Base-by-base conservation (phyloP, 2,113 vertebrate species). In the Felis chaus region DNA sequence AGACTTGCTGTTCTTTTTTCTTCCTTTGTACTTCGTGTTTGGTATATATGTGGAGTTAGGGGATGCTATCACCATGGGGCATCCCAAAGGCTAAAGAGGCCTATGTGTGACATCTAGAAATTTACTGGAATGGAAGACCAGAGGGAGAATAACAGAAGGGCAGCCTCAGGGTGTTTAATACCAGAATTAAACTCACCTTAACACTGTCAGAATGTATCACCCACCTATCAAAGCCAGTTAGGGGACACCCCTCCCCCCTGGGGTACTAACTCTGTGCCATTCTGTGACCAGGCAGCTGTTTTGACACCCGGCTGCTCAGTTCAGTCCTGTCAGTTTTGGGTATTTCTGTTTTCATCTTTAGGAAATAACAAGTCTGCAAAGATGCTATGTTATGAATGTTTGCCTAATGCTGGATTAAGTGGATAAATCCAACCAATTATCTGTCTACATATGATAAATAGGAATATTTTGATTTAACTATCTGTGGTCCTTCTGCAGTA, bases 341-440 rank as follows among this genome's bases (percentile, higher is more conserved):
- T 14, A 21, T 73, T 84, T 90, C 63, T 91, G 48, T 87, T 78
- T 95, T 89, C 76, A 63, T 57, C 31, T 84, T 88, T 78, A 63
- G 55, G 80, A 94, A 93, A 69, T 21, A 19, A 36, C 48, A 68
- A 1, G 36, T 45, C 29, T 71, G 57, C 23, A 41, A 53, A 4
- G n/a, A 82, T 73, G 10, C 29, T 36, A 12, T 36, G 18, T 61
- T 11, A 36, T 3, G 23, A 65, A 55, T 69, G 53, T 76, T 31
- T 41, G 29, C 10, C 39, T 53, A 2, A 21, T 9, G 16, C 57
- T 41, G 31, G 41, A n/a, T 2, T 10, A 23, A 29, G 7, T 11
- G 18, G 18, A 7, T 53, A 29, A 23, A 66, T 41, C 41, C 61
- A 65, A 1, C 39, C 41, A n/a, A 5, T 23, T 19, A 10, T 16